These are phyloP conservation scores for Paguma larvata DNA, from an alignment of 2,797 vertebrate genomes.

Conservation along the genomic window DNA sequence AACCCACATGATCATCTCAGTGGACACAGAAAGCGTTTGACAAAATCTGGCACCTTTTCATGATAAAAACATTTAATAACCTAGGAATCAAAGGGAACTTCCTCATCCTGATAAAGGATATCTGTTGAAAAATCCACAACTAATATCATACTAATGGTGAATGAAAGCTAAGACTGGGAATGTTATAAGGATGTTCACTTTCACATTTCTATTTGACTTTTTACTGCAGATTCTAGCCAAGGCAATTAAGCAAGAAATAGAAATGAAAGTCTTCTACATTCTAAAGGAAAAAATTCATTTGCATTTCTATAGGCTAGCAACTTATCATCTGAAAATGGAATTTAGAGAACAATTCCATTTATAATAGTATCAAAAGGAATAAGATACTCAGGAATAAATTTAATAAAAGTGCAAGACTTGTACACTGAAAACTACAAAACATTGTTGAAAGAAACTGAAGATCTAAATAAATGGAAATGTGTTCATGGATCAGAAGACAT, in stretches of 20 bases:
- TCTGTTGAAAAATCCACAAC: not conserved
- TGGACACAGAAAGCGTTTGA: slow-evolving; percentile 1
- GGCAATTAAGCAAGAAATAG: not conserved
- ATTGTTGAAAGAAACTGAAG: not conserved
- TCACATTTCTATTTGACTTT: not conserved
- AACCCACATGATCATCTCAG: not conserved
- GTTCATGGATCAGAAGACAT: not conserved
- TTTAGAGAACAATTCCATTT: slow-evolving; percentile 22
- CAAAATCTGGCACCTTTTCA: not conserved
- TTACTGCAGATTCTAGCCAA: not conserved
- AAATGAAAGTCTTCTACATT: not conserved
- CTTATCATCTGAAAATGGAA: slow-evolving; percentile 27
- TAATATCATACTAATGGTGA: not conserved
- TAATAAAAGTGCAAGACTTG: not conserved
- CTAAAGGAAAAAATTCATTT: not conserved
- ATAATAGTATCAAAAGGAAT: not conserved
- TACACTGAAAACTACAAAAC: not conserved
- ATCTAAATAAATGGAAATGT: not conserved
- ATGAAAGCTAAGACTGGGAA: not conserved
- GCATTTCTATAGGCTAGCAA: not conserved
- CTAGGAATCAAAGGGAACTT: not conserved
- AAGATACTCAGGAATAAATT: not conserved
- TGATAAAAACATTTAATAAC: slow-evolving; percentile 13
- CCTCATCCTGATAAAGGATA: not conserved
- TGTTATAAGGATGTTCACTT: not conserved